Evolutionary conservation across 1,140 invertebrate genomes (phyloP).

Genomic region (Drosophila littoralis): DNA sequence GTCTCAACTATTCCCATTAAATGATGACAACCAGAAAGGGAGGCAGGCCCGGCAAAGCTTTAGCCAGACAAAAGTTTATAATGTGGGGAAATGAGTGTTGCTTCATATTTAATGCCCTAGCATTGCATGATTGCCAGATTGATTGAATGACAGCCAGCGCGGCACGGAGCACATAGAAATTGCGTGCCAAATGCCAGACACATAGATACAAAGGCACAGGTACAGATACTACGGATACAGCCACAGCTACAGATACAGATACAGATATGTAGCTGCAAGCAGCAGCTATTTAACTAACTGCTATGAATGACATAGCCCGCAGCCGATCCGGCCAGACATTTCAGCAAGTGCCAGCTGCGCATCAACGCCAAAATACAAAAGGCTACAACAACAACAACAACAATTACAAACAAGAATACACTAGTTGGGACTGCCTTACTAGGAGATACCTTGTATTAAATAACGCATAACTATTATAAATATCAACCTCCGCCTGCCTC

Average conservation of each 20-base stretch:
- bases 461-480: background rate
- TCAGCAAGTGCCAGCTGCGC: constrained; percentile 78
- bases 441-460: background rate
- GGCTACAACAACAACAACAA: constrained; percentile 38
- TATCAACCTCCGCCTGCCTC: background rate
- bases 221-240: constrained; percentile 32
- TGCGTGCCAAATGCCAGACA: constrained; percentile 73
- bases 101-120: constrained; percentile 43
- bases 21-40: constrained; percentile 35
- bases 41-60: constrained; percentile 4
- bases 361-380: constrained; percentile 80
- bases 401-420: constrained; percentile 18
- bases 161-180: constrained; percentile 44
- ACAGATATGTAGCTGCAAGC: constrained; percentile 16
- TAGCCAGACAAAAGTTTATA: constrained; percentile 5
- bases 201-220: constrained; percentile 19
- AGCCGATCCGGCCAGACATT: constrained; percentile 70
- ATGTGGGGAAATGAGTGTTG: constrained; percentile 26
- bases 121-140: constrained; percentile 72
- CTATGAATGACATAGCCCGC: constrained; percentile 66
- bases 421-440: constrained; percentile 8
- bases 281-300: constrained; percentile 65
- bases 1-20: constrained; percentile 53
- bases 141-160: constrained; percentile 69
- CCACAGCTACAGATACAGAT: background rate